A percentile compares a stretch with the other conserved stretches of the same genome.
These are phyloP conservation scores for Andrena fulva DNA, from an alignment of 2,888 invertebrate species.

Conservation along the genomic window DNA sequence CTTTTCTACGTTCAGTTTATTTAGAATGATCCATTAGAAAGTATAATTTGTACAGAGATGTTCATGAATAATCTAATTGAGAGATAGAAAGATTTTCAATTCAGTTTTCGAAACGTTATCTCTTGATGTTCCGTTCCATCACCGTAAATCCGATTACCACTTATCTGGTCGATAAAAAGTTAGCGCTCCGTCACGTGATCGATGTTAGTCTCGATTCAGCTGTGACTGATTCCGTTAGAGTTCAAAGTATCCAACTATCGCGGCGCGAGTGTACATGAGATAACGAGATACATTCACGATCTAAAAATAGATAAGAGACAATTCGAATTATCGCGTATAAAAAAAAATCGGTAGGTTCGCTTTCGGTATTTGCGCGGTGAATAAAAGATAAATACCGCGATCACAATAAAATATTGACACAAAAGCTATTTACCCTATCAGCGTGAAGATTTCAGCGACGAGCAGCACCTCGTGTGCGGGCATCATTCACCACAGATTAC, in stretches of 20 bases:
- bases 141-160: slow-evolving; percentile 7
- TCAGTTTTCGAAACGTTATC: not conserved
- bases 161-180: slow-evolving; percentile 13
- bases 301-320: not conserved
- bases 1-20: too few relatives aligned
- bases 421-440: not conserved
- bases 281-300: not conserved
- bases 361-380: too few relatives aligned
- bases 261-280: not conserved
- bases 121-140: not conserved
- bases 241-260: slow-evolving; percentile 11
- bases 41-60: not conserved
- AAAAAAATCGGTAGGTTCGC: too few relatives aligned
- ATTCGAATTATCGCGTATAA: not conserved
- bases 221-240: not conserved
- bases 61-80: not conserved
- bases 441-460: too few relatives aligned
- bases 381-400: not conserved
- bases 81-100: slow-evolving; percentile 5
- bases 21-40: too few relatives aligned
- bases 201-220: not conserved
- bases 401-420: not conserved
- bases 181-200: not conserved
- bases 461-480: too few relatives aligned
- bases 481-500: too few relatives aligned